Conservation (phyloP, 92 coral and sea anemone genomes). For the Anthopleura xanthogrammica region DNA sequence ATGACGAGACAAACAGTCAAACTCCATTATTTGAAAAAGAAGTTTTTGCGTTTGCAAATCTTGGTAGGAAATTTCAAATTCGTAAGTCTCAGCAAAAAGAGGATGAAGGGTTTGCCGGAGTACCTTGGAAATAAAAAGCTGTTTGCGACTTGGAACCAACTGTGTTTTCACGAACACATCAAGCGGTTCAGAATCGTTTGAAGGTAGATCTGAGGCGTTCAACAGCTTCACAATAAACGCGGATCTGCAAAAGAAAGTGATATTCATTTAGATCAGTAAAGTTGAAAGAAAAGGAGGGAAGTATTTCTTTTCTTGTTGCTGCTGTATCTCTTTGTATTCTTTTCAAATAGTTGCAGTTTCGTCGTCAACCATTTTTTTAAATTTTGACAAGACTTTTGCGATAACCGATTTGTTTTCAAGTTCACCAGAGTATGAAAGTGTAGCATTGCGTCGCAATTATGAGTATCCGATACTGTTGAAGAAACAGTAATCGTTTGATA, state of each 20-base stretch:
- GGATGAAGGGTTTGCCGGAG: constrained; percentile 82
- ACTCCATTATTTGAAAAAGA: constrained; percentile 77
- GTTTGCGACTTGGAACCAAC: constrained; percentile 78
- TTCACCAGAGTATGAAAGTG: no score
- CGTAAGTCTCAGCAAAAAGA: constrained; percentile 74
- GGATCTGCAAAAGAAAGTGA: constrained; percentile 42
- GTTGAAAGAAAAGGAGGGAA: no score
- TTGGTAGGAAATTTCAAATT: constrained; percentile 81
- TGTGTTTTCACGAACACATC: constrained; percentile 91
- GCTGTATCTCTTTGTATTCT: no score
- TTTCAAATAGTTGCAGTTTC: no score
- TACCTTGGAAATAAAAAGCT: constrained; percentile 80
- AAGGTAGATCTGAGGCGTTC: constrained; percentile 74
- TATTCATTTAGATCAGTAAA: no score
- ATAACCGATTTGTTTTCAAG: no score
- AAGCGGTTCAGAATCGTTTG: constrained; percentile 57
- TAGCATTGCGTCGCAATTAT: no score
- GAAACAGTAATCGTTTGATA: no score
- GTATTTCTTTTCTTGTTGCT: no score
- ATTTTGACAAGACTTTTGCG: no score
- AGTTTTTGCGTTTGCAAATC: constrained; percentile 80
- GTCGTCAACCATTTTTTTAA: no score
- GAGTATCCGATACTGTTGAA: no score
- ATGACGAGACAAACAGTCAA: constrained; percentile 83
- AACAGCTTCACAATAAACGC: constrained; percentile 59